Percentiles rank a stretch among this genome's conserved stretches.
phyloP scores from a whole-genome alignment of 2,113 vertebrate genomes.

The Romanogobio albipinnatus region DNA sequence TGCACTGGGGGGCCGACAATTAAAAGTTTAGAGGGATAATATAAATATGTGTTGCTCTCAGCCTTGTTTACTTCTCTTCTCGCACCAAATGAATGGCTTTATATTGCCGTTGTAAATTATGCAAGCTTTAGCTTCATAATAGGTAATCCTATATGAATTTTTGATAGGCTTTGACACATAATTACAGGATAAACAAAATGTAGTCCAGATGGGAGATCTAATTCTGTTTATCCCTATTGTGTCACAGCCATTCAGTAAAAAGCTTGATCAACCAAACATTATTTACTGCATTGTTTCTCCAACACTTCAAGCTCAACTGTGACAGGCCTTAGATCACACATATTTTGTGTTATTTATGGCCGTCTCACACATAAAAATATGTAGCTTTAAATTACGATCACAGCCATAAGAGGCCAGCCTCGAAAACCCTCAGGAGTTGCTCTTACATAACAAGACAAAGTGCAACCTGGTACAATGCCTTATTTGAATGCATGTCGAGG shows the following conservation, averaged over 20 bases:
- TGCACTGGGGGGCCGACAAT: conserved; percentile 38
- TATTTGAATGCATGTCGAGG: conserved; percentile 17
- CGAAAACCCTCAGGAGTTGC: not conserved
- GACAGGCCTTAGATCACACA: conserved; percentile 20
- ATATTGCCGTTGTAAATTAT: conserved; percentile 36
- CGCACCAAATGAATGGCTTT: conserved; percentile 32
- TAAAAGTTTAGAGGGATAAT: conserved; percentile 48
- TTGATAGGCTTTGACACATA: conserved; percentile 36
- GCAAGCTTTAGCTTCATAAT: conserved; percentile 17
- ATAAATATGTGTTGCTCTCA: conserved; percentile 8
- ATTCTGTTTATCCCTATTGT: conserved; percentile 44
- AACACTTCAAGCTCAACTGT: conserved; percentile 31
- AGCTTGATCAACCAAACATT: conserved; percentile 49
- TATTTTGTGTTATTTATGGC: conserved; percentile 40
- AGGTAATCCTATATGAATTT: conserved; percentile 13
- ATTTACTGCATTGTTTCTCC: conserved; percentile 37
- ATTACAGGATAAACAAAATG: conserved; percentile 50
- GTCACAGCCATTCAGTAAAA: conserved; percentile 38
- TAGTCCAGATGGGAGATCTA: conserved; percentile 50
- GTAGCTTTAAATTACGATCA: conserved; percentile 46
- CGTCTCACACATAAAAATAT: conserved; percentile 41
- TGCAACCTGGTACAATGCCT: conserved; percentile 36
- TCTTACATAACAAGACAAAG: conserved; percentile 36
- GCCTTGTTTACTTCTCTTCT: conserved; percentile 40
- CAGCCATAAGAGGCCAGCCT: conserved; percentile 6